Percentiles rank a stretch among this genome's conserved stretches.
Conservation (phyloP, 2,113 vertebrate species). For the Toxostoma redivivum region DNA sequence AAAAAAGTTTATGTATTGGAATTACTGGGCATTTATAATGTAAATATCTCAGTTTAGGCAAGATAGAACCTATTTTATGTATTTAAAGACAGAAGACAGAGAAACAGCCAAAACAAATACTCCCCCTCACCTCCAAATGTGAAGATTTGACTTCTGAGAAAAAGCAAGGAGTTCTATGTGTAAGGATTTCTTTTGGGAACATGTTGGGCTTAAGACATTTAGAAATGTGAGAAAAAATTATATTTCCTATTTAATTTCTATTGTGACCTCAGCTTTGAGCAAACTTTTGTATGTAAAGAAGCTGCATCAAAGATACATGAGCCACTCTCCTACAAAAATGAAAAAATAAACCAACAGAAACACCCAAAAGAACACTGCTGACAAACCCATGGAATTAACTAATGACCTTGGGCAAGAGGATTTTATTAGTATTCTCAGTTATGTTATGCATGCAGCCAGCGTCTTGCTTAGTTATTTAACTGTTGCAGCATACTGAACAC, state of each 20-base stretch:
- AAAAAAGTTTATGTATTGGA: neutral
- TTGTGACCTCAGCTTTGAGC: neutral
- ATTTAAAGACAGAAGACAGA: neutral
- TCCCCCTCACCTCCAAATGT: fast-evolving
- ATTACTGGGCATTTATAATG: neutral
- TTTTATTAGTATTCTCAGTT: neutral
- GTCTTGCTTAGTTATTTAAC: neutral
- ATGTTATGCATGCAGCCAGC: neutral
- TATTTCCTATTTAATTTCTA: neutral
- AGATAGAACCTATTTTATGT: neutral
- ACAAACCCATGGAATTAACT: neutral
- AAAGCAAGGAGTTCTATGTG: neutral
- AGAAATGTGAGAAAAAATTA: neutral
- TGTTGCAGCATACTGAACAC: neutral
- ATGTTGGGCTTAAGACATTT: neutral
- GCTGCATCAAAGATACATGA: neutral
- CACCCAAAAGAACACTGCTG: neutral
- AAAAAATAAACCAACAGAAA: neutral
- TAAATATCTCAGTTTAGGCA: neutral
- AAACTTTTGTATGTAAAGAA: neutral
- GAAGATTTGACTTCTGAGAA: neutral
- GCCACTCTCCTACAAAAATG: neutral
- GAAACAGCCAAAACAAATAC: neutral
- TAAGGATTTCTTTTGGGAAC: neutral
- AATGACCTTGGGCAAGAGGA: neutral